Conservation (phyloP, 2,888 invertebrate genomes). For the Masnerella sp. region DNA sequence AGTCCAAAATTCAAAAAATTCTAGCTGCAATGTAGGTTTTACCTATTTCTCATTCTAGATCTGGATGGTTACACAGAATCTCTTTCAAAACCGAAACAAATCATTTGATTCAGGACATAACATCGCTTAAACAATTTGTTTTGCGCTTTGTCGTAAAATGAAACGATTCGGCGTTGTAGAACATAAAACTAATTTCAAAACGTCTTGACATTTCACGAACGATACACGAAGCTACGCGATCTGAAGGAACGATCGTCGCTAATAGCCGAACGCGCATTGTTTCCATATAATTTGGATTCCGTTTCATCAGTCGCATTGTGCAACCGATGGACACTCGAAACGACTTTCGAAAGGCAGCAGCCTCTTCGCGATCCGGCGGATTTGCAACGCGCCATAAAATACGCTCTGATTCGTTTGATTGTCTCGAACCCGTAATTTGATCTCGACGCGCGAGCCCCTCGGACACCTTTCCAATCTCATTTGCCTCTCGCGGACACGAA, state of each 20-base stretch:
- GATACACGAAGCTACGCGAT: no score
- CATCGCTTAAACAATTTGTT: no score
- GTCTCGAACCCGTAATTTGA: slow-evolving; percentile 60
- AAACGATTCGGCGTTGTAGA: no score
- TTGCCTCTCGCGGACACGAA: slow-evolving; percentile 38
- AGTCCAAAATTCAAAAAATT: no score
- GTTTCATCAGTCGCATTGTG: slow-evolving; percentile 40
- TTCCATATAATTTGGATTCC: slow-evolving; percentile 34
- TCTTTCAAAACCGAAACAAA: no score
- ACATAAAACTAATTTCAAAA: slow-evolving; percentile 20
- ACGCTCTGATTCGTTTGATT: slow-evolving; percentile 63
- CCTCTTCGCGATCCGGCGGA: slow-evolving; percentile 51
- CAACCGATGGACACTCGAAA: slow-evolving; percentile 42
- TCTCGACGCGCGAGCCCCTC: slow-evolving; percentile 41
- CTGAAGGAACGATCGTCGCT: slow-evolving; percentile 12
- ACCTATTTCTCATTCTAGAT: no score
- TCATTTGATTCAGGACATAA: no score
- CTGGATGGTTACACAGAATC: no score
- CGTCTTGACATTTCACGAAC: slow-evolving; percentile 46
- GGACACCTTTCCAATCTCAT: slow-evolving; percentile 54
- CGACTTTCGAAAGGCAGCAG: slow-evolving; percentile 50
- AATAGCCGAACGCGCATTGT: slow-evolving; percentile 5
- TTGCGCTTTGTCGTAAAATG: neutral
- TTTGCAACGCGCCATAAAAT: slow-evolving; percentile 56
- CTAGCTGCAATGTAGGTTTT: no score